Conservation (phyloP, 2,113 vertebrate species). For the Ammodytes dubius region DNA sequence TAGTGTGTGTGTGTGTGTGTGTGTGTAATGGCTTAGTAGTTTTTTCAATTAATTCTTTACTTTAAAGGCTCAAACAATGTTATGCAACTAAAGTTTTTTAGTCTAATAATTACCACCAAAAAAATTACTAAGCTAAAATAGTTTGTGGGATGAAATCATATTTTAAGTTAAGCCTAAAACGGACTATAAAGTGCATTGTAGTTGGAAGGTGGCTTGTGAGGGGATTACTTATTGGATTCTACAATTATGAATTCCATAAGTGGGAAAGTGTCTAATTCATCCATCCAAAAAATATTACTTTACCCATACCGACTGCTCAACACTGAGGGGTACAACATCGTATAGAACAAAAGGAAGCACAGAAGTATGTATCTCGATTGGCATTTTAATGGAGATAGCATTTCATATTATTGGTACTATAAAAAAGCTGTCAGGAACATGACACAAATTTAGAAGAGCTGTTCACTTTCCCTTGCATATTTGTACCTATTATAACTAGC, state of each 20-base stretch:
- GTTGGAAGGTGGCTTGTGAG: background rate
- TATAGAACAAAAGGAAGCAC: slow-evolving; percentile 27
- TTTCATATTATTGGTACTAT: slow-evolving; percentile 32
- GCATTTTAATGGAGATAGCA: slow-evolving; percentile 57
- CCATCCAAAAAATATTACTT: background rate
- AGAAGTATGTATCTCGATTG: slow-evolving; percentile 24
- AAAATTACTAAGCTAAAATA: slow-evolving; percentile 2
- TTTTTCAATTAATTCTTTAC: background rate
- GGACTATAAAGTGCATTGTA: background rate
- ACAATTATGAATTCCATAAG: background rate
- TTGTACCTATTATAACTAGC: background rate
- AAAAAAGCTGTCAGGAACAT: slow-evolving; percentile 17
- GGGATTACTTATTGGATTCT: no score
- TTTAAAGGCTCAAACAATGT: background rate
- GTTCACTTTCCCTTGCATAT: slow-evolving; percentile 19
- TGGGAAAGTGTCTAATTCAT: background rate
- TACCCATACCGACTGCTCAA: slow-evolving; percentile 7
- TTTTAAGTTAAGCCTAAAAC: background rate
- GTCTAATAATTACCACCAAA: background rate
- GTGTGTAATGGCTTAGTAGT: no score
- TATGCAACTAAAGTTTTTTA: background rate
- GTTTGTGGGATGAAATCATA: background rate
- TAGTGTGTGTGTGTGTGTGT: no score
- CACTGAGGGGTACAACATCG: slow-evolving; percentile 9
- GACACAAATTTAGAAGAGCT: slow-evolving; percentile 35